Conservation (phyloP, 2,888 invertebrate genomes). For the Furcula furcula region DNA sequence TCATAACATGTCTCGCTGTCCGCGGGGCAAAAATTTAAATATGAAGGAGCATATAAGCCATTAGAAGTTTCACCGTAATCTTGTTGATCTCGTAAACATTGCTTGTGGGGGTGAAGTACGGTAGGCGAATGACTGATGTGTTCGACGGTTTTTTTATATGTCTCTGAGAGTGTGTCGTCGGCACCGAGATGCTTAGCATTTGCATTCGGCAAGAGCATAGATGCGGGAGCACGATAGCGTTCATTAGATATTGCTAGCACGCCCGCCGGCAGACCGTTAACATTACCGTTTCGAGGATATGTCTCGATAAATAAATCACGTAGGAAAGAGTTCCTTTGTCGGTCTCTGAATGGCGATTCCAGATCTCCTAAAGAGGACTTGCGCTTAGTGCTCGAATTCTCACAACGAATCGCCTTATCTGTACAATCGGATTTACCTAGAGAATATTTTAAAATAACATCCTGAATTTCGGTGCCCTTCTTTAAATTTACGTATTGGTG, state of each 20-base stretch:
- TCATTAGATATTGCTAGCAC: conserved; percentile 73
- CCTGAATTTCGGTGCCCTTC: conserved; percentile 36
- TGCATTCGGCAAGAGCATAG: conserved; percentile 68
- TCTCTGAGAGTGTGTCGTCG: conserved; percentile 41
- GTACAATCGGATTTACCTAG: conserved; percentile 34
- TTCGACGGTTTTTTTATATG: conserved; percentile 36
- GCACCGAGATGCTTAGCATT: conserved; percentile 56
- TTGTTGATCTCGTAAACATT: conserved; percentile 24
- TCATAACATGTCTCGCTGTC: conserved; percentile 4
- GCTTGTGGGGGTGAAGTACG: conserved; percentile 27
- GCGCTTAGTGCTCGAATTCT: conserved; percentile 42
- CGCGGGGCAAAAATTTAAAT: conserved; percentile 12
- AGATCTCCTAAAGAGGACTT: conserved; percentile 55
- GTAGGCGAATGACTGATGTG: conserved; percentile 33
- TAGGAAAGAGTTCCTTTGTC: conserved; percentile 67
- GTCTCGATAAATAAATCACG: conserved; percentile 75
- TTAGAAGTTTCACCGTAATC: conserved; percentile 25
- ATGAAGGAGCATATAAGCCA: conserved; percentile 13
- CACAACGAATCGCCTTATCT: conserved; percentile 41
- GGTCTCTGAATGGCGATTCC: conserved; percentile 51
- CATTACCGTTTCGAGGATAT: conserved; percentile 70
- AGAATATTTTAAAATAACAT: conserved; percentile 36
- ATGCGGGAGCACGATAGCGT: conserved; percentile 64
- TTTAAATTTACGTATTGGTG: conserved; percentile 44
- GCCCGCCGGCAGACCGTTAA: conserved; percentile 67